A percentile compares a stretch with the other conserved stretches of the same genome.
phyloP scores from a whole-genome alignment of 2,888 invertebrate genomes.

The Nycteola revayana region DNA sequence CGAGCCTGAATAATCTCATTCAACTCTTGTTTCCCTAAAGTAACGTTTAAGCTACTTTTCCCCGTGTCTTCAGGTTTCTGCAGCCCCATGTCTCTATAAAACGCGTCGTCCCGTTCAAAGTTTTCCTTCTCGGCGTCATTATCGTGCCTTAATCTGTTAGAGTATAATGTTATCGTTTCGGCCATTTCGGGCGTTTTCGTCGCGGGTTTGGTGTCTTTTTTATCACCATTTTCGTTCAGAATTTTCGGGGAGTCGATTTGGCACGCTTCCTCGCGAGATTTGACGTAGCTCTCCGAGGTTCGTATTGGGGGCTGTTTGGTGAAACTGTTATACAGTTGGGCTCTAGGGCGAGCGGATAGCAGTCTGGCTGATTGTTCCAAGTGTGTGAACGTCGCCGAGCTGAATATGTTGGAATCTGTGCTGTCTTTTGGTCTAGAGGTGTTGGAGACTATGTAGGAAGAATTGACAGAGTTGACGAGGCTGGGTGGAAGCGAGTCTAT shows the following conservation, averaged over 20 bases:
- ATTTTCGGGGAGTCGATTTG: conserved; percentile 67
- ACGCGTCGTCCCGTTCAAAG: conserved; percentile 67
- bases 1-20: conserved; percentile 75
- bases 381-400: conserved; percentile 71
- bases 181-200: conserved; percentile 50
- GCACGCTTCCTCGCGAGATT: conserved; percentile 64
- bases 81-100: conserved; percentile 66
- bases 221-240: conserved; percentile 64
- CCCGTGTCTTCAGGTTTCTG: conserved; percentile 51
- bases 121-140: conserved; percentile 73
- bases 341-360: conserved; percentile 61
- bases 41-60: conserved; percentile 63
- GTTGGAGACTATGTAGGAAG: conserved; percentile 64
- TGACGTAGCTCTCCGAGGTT: conserved; percentile 69
- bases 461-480: conserved; percentile 72
- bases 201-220: conserved; percentile 47
- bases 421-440: conserved; percentile 53
- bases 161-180: conserved; percentile 66
- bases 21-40: conserved; percentile 69
- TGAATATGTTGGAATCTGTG: conserved; percentile 65
- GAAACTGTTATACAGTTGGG: conserved; percentile 57
- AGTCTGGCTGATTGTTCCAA: conserved; percentile 68
- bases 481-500: conserved; percentile 74
- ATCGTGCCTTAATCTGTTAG: conserved; percentile 57
- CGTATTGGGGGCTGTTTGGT: conserved; percentile 51